Evolutionary conservation across 2,113 vertebrate species (phyloP), one percentile per base, ranked within the genome.

Genomic region (Aegotheles bennettii): DNA sequence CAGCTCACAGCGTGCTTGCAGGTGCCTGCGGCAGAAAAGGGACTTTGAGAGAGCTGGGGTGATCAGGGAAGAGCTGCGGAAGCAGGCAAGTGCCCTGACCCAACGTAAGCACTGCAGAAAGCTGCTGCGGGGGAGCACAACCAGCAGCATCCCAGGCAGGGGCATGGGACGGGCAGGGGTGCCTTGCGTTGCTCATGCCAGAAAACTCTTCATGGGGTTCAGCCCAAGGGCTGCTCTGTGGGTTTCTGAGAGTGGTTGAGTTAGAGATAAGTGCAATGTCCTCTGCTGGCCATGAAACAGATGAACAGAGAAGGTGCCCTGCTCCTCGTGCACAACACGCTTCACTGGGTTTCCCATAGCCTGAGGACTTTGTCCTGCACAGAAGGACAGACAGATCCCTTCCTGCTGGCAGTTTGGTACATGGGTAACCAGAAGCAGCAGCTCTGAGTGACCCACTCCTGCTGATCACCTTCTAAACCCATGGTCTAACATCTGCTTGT

Each of bases 141-240:
- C 45, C 2, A 2, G 57, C 36, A 85, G 16, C 31, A 59, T 20
- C 35, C 35, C 16, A 17, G 24, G 61, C 47, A 84, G 73, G n/a
- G 24, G 19, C 63, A 42, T 1, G 2, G 40, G 10, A 38, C 4
- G 6, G 45, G n/a, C 68, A 57, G 51, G 9, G 31, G 5, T 40
- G 21, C 57, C 21, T 77, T 0, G 0, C 1, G 1, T 13, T 56
- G 29, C 38, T 54, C 7, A 16, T 45, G 61, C 7, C 5, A 23
- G 60, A 36, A 87, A 87, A 60, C n/a, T 42, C 40, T 24, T n/a
- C 18, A 76, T 61, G 16, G 33, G 13, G 23, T 40, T 84, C 57
- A 87, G 35, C 16, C 36, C 13, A n/a, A 69, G 69, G 54, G 40
- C 40, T 74, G 24, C 24, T 74, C 45, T 65, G 82, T 21, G 6